Conservation (phyloP, 2,888 invertebrate species). For the Eristalis tenax region DNA sequence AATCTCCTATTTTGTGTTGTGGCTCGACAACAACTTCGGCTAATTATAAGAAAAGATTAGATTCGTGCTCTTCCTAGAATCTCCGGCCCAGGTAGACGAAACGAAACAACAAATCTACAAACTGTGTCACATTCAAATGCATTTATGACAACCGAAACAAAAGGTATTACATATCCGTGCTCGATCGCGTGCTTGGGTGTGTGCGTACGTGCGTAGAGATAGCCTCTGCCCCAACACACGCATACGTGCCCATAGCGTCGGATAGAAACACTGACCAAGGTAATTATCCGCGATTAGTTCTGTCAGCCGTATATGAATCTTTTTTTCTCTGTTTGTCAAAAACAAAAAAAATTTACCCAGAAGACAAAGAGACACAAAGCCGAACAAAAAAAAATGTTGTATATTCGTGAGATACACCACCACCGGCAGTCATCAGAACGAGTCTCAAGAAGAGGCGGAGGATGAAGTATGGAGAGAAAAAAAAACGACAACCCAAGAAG, state of each 20-base stretch:
- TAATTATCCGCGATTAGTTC: slow-evolving; percentile 70
- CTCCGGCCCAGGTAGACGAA: slow-evolving; percentile 50
- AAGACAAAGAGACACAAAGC: slow-evolving; percentile 1
- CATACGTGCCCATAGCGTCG: neutral
- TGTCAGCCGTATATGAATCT: slow-evolving; percentile 49
- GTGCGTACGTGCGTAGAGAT: too few species aligned
- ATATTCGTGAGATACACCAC: neutral
- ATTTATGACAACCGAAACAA: slow-evolving; percentile 67
- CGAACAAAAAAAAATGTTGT: neutral
- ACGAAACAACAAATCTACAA: slow-evolving; percentile 43
- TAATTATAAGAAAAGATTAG: slow-evolving; percentile 58
- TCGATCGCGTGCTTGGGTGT: neutral
- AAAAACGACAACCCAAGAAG: slow-evolving; percentile 11
- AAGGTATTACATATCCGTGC: slow-evolving; percentile 11
- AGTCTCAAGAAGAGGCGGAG: slow-evolving; percentile 19
- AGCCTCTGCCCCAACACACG: neutral
- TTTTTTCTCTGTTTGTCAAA: neutral
- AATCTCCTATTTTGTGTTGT: slow-evolving; percentile 44
- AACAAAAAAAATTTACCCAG: neutral
- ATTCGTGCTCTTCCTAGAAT: slow-evolving; percentile 42
- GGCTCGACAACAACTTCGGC: slow-evolving; percentile 11
- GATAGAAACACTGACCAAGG: slow-evolving; percentile 49
- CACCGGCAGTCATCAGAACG: neutral
- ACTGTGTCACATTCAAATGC: slow-evolving; percentile 71
- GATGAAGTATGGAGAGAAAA: slow-evolving; percentile 1